These are phyloP conservation scores for Proisotoma minuta DNA, from an alignment of 2,888 invertebrate genomes.

Conservation along the genomic window DNA sequence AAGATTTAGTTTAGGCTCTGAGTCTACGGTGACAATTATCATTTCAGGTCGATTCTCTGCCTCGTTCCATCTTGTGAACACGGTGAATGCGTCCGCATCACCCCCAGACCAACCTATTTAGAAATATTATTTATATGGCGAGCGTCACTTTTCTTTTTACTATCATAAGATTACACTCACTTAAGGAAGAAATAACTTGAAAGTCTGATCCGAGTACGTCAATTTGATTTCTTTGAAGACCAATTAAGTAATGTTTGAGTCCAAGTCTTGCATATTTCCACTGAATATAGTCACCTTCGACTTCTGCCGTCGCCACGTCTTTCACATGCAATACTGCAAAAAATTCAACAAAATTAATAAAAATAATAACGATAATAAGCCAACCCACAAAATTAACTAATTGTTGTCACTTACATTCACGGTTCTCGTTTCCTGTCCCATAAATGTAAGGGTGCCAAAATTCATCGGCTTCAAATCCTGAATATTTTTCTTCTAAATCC, in stretches of 20 bases:
- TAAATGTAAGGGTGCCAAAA: constrained; percentile 40
- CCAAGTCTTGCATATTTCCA: constrained; percentile 37
- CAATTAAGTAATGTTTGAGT: constrained; percentile 23
- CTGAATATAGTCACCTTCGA: constrained; percentile 32
- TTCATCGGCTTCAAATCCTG: constrained; percentile 25
- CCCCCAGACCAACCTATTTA: neutral
- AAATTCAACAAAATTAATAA: neutral
- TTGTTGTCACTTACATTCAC: constrained; percentile 32
- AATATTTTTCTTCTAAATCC: constrained; percentile 27
- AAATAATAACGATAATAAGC: neutral
- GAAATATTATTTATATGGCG: no score
- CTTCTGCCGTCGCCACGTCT: constrained; percentile 12
- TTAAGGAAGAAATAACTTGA: constrained; percentile 15
- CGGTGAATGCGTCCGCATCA: constrained; percentile 24
- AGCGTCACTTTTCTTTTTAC: neutral
- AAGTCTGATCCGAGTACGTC: constrained; percentile 26
- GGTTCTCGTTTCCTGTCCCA: constrained; percentile 28
- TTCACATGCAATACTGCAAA: constrained; percentile 32
- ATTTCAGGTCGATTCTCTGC: constrained; percentile 20
- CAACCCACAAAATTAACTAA: neutral
- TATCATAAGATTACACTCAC: constrained; percentile 25
- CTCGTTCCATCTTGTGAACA: constrained; percentile 38
- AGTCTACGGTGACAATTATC: constrained; percentile 24
- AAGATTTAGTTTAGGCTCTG: constrained; percentile 18
- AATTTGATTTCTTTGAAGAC: constrained; percentile 19